Conservation (phyloP, 2,797 vertebrate species). For the Enteromius unitaeniatus region DNA sequence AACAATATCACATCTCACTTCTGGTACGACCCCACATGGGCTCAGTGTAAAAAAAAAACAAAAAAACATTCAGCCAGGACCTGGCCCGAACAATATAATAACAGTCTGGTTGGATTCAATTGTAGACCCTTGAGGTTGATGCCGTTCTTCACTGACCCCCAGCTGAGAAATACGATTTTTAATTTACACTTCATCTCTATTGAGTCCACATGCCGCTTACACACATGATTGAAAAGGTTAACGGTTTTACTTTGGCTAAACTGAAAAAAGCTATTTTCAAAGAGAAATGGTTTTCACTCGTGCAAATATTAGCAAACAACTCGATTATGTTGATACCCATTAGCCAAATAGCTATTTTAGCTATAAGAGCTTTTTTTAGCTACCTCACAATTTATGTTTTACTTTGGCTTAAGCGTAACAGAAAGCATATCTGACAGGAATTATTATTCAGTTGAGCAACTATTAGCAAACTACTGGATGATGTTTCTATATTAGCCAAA, state of each 20-base stretch:
- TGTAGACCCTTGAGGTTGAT: slow-evolving; percentile 58
- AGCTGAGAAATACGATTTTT: slow-evolving; percentile 71
- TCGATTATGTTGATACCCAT: not conserved
- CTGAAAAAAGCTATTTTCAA: slow-evolving; percentile 19
- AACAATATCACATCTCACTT: slow-evolving; percentile 42
- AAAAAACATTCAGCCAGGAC: slow-evolving; percentile 69
- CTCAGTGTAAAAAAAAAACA: slow-evolving; percentile 55
- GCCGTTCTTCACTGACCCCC: slow-evolving; percentile 42
- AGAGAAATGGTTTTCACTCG: not conserved
- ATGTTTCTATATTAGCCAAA: too few relatives aligned
- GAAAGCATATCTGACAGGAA: not conserved
- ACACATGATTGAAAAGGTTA: slow-evolving; percentile 28
- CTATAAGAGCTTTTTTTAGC: not conserved
- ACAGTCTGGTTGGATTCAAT: slow-evolving; percentile 71
- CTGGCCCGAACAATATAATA: slow-evolving; percentile 68
- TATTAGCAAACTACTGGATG: too few relatives aligned
- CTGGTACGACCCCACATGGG: slow-evolving; percentile 1
- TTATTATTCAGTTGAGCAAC: not conserved
- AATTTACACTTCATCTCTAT: slow-evolving; percentile 73
- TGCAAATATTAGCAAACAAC: not conserved
- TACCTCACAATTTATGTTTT: not conserved
- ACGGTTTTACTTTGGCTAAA: slow-evolving; percentile 12
- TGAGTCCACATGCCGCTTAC: slow-evolving; percentile 52
- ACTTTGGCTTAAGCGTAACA: not conserved
- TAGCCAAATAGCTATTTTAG: not conserved